These are phyloP conservation scores for Philopotamus ludificatus DNA, from an alignment of 1,140 invertebrate species.

Conservation along the genomic window DNA sequence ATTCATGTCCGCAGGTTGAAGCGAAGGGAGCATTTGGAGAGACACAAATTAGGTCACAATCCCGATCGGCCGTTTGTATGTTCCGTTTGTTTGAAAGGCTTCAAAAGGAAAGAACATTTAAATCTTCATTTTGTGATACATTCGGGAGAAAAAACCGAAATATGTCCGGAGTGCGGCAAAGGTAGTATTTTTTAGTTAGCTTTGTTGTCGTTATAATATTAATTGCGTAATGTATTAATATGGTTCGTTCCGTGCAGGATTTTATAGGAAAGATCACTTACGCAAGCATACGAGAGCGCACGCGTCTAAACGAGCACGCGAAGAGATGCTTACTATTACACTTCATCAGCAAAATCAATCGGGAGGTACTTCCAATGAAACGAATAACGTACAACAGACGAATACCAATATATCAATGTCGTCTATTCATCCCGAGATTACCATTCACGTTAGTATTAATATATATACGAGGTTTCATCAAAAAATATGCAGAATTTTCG, in stretches of 20 bases:
- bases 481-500: no score
- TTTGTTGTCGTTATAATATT: background rate
- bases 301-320: slow-evolving; percentile 67
- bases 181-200: slow-evolving; percentile 41
- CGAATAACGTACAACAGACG: slow-evolving; percentile 19
- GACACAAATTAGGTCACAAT: slow-evolving; percentile 77
- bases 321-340: slow-evolving; percentile 54
- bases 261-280: slow-evolving; percentile 81
- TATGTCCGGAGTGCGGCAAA: slow-evolving; percentile 58
- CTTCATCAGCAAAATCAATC: slow-evolving; percentile 34
- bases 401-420: slow-evolving; percentile 5
- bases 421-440: slow-evolving; percentile 53
- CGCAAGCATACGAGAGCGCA: slow-evolving; percentile 76
- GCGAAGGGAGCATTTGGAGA: slow-evolving; percentile 75
- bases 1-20: slow-evolving; percentile 61
- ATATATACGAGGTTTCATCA: background rate
- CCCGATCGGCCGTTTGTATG: slow-evolving; percentile 76
- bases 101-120: slow-evolving; percentile 78
- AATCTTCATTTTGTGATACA: slow-evolving; percentile 79
- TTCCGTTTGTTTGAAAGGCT: slow-evolving; percentile 73
- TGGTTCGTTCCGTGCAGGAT: slow-evolving; percentile 54
- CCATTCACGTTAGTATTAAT: slow-evolving; percentile 55
- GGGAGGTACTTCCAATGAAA: slow-evolving; percentile 39
- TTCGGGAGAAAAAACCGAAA: slow-evolving; percentile 78
- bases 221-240: background rate